These are phyloP conservation scores for Platycnemis pennipes DNA, from an alignment of 2,888 invertebrate genomes.

Conservation along the genomic window DNA sequence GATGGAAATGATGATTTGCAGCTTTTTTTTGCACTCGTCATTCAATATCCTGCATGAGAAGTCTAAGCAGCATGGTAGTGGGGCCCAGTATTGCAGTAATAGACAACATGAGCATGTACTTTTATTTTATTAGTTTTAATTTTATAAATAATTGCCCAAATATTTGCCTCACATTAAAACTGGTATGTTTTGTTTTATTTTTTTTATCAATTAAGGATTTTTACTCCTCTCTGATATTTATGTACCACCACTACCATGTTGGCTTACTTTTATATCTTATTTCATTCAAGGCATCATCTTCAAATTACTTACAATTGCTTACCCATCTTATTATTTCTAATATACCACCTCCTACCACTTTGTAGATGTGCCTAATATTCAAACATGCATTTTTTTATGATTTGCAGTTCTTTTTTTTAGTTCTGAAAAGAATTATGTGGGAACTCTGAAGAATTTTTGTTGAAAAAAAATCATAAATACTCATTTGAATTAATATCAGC, in stretches of 20 bases:
- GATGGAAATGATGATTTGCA: conserved; percentile 45
- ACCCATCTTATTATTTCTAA: not conserved
- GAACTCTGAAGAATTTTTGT: not conserved
- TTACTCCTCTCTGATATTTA: conserved; percentile 17
- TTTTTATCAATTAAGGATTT: conserved; percentile 27
- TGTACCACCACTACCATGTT: conserved; percentile 55
- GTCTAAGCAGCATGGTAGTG: conserved; percentile 65
- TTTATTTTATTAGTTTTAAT: conserved; percentile 48
- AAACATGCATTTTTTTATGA: not conserved
- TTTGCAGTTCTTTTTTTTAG: conserved; percentile 38
- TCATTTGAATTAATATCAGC: not conserved
- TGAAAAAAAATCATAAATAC: not conserved
- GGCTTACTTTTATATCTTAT: conserved; percentile 26
- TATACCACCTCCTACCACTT: conserved; percentile 13
- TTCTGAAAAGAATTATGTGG: not conserved
- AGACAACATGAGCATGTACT: conserved; percentile 67
- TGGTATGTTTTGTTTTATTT: conserved; percentile 37
- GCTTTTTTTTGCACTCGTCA: conserved; percentile 24
- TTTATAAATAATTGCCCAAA: conserved; percentile 60
- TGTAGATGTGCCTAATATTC: not conserved
- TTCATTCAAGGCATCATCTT: not conserved
- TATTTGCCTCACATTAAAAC: conserved; percentile 40
- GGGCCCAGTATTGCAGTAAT: conserved; percentile 62
- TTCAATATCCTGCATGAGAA: conserved; percentile 52
- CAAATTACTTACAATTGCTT: not conserved